Evolutionary conservation across 1,140 invertebrate species (phyloP), one percentile per base, ranked within the genome.

Genomic region (Meteorus sp.): DNA sequence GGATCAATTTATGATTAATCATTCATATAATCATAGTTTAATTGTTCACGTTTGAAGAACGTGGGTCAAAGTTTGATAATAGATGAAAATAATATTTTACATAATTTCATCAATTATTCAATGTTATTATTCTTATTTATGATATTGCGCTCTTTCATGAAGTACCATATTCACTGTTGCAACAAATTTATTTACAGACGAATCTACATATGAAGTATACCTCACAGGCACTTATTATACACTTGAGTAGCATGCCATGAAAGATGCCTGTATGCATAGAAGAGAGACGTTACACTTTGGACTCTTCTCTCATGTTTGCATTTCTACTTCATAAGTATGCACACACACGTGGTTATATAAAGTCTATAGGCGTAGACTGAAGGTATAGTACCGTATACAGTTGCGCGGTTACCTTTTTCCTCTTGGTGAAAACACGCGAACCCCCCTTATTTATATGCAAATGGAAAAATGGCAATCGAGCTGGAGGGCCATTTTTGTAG

Each of bases 401-500:
- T 55, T 27, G 22, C 27, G 25, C 29, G 43, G 29, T 47, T 33
- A 23, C 19, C 20, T 17, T 20, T 56, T 37, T 45, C 27, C 29
- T 19, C 35, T 22, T 3, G 29, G 29, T 20, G 20, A 33, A 56
- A 33, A 60, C 57, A 59, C 56, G 48, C 56, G 53, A 43, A 23
- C 27, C 25, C 48, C 50, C 44, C 64, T 65, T 68, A 70, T 70
- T 71, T 70, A 62, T 66, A 68, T 70, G 69, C 69, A 71, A 71
- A 71, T 70, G 63, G 60, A 64, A 70, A 68, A 70, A 62, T 53
- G 45, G 57, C 52, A 60, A 47, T 27, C 60, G 57, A 43, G 17
- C 41, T 25, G 11, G n/a, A 31, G 25, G 45, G 44, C 60, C 56
- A 50, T 67, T 64, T 53, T 62, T 60, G 50, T 53, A 50, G 50